Base-by-base conservation (phyloP, 2,888 invertebrate species). In the Phalera bucephala region DNA sequence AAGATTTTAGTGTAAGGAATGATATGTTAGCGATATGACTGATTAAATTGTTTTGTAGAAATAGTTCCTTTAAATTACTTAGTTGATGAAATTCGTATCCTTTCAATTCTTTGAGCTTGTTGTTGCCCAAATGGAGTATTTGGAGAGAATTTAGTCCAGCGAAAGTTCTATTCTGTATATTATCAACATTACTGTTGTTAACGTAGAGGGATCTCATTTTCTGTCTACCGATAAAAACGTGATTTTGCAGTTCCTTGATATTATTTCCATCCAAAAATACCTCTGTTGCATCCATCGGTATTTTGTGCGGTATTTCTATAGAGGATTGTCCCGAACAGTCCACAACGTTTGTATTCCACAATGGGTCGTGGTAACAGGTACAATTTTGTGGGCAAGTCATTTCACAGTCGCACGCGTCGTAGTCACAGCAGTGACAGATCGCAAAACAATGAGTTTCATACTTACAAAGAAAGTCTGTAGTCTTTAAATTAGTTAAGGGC, bases 321-420 rank as follows among this genome's bases (percentile, higher is more conserved):
- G 95, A 93, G 67, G 93, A 91, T 79, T 95, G 94, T 9, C 94
- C 93, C 54, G 96, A 96, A 81, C 97, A 97, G 77, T 97, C 97
- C 29, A 97, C 97, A 25, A 97, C 95, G 80, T 97, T 97, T 33
- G 96, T 96, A 60, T 95, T 94, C 96, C 97, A 98, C 49, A 95
- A 94, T 76, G 96, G 95, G 73, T 98, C 98, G 80, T 97, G 97
- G 86, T 96, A 98, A 81, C 98, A 98, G 57, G 95, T 94, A 89
- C 98, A 98, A 68, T 96, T 96, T 63, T 93, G 93, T 19, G 98
- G 98, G 72, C 98, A 98, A 49, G 96, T 97, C 95, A 97, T 97
- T 90, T 98, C 97, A 86, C 98, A 98, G 83, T 98, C 98, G 83
- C 98, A 98, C 45, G 96, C 96, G 74, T 97, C 97, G 76, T 96